A percentile compares a stretch with the other conserved stretches of the same genome.
phyloP scores from a whole-genome alignment of 1,140 invertebrate species.

The Oryzaephilus surinamensis region DNA sequence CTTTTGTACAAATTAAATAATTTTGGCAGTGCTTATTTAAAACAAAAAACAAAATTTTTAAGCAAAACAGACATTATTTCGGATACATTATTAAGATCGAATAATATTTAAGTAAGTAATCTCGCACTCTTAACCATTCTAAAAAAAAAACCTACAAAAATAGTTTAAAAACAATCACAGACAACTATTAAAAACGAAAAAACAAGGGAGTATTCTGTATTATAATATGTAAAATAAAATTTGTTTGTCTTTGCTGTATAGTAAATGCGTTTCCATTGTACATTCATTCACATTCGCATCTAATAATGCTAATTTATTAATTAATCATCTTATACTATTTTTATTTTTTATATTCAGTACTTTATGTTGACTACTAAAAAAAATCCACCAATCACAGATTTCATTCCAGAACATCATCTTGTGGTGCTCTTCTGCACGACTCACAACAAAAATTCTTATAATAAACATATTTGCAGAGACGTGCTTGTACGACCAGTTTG shows the following conservation, averaged over 20 bases:
- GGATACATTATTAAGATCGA: too few relatives aligned
- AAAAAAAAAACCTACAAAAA: constrained; percentile 5
- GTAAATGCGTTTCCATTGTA: constrained; percentile 2
- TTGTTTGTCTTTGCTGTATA: constrained; percentile 1
- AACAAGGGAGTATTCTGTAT: constrained; percentile 8
- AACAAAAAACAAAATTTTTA: constrained; percentile 13
- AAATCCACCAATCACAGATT: constrained; percentile 17
- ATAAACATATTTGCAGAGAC: constrained; percentile 70
- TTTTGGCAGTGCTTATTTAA: constrained; percentile 17
- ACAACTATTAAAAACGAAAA: constrained; percentile 12
- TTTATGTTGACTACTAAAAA: constrained; percentile 14
- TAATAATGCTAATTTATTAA: constrained; percentile 4
- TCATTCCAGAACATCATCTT: constrained; percentile 29
- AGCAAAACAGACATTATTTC: too few relatives aligned
- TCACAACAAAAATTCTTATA: constrained; percentile 68
- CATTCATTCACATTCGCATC: constrained; percentile 10
- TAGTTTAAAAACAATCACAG: constrained; percentile 17
- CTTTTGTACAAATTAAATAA: constrained; percentile 4
- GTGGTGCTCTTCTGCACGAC: constrained; percentile 44
- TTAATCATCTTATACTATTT: neutral
- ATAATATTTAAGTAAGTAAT: constrained; percentile 12
- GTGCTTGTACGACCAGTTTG: constrained; percentile 61
- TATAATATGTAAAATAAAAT: neutral
- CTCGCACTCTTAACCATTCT: constrained; percentile 8
- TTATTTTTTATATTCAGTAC: constrained; percentile 14